phyloP scores from a whole-genome alignment of 2,113 vertebrate species.

The Azemiops feae region DNA sequence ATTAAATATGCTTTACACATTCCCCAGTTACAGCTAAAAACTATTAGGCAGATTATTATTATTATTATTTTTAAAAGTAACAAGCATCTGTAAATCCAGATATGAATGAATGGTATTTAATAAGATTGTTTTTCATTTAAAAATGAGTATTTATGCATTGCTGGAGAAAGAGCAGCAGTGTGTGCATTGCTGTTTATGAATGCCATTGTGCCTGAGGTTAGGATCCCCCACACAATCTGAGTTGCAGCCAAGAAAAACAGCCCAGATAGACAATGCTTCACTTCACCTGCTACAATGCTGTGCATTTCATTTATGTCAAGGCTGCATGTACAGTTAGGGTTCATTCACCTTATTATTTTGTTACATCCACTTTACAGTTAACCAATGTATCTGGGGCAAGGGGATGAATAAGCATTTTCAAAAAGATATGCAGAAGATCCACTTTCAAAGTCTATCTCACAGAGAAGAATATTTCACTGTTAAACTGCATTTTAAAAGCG shows the following conservation, averaged over 20 bases:
- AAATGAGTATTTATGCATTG: slow-evolving; percentile 89
- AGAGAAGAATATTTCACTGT: slow-evolving; percentile 60
- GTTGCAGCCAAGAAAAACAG: slow-evolving; percentile 99
- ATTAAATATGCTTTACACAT: slow-evolving; percentile 60
- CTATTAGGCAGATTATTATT: slow-evolving; percentile 71
- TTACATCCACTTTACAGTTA: slow-evolving; percentile 89
- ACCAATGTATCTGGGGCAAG: slow-evolving; percentile 81
- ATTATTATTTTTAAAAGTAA: no score
- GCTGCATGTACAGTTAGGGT: slow-evolving; percentile 92
- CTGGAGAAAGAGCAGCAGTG: slow-evolving; percentile 88
- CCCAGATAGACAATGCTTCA: slow-evolving; percentile 97
- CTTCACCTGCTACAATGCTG: slow-evolving; percentile 96
- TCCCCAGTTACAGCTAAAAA: slow-evolving; percentile 66
- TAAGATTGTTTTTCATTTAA: slow-evolving; percentile 90
- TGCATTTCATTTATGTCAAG: slow-evolving; percentile 97
- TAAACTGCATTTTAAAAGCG: slow-evolving; percentile 77
- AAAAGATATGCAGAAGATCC: slow-evolving; percentile 75
- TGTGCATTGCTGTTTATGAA: slow-evolving; percentile 86
- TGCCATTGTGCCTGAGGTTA: slow-evolving; percentile 96
- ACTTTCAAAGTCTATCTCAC: slow-evolving; percentile 57
- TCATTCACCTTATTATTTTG: slow-evolving; percentile 92
- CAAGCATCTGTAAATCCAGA: slow-evolving; percentile 83
- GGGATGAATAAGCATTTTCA: slow-evolving; percentile 84
- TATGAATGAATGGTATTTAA: slow-evolving; percentile 90
- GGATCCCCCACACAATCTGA: slow-evolving; percentile 98